phyloP scores from a whole-genome alignment of 1,140 invertebrate species.

The Megalonaias nervosa region DNA sequence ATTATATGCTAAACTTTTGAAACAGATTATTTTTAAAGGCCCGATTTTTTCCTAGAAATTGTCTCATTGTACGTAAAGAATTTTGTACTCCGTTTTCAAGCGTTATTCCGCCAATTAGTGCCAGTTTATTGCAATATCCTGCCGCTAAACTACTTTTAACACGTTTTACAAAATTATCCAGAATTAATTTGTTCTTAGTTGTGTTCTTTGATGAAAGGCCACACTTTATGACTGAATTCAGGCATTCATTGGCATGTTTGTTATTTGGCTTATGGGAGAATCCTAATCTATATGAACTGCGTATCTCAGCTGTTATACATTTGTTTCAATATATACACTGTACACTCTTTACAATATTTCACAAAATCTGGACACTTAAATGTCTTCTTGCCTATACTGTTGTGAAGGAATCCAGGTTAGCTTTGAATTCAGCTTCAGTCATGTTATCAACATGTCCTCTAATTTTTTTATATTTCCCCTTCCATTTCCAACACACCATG shows the following conservation, averaged over 20 bases:
- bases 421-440: slow-evolving; percentile 5
- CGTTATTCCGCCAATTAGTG: slow-evolving; percentile 14
- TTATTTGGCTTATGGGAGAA: slow-evolving; percentile 14
- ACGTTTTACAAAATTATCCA: slow-evolving; percentile 8
- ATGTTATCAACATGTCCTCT: slow-evolving; percentile 8
- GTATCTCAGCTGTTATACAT: slow-evolving; percentile 5
- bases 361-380: slow-evolving; percentile 13
- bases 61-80: background rate
- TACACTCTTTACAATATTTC: slow-evolving; percentile 13
- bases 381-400: slow-evolving; percentile 1
- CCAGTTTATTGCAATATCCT: slow-evolving; percentile 18
- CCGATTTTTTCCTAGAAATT: slow-evolving; percentile 15
- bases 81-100: slow-evolving; percentile 9
- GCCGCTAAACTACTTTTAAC: slow-evolving; percentile 4
- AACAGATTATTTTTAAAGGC: slow-evolving; percentile 1
- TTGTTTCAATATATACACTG: slow-evolving; percentile 1
- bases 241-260: slow-evolving; percentile 23
- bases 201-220: background rate
- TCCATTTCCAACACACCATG: slow-evolving; percentile 14
- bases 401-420: background rate
- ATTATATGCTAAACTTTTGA: background rate
- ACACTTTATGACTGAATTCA: slow-evolving; percentile 12
- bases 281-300: slow-evolving; percentile 11
- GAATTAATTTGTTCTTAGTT: slow-evolving; percentile 11
- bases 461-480: slow-evolving; percentile 2